phyloP scores from a whole-genome alignment of 2,797 vertebrate species.

The Macrochelys suwanniensis region DNA sequence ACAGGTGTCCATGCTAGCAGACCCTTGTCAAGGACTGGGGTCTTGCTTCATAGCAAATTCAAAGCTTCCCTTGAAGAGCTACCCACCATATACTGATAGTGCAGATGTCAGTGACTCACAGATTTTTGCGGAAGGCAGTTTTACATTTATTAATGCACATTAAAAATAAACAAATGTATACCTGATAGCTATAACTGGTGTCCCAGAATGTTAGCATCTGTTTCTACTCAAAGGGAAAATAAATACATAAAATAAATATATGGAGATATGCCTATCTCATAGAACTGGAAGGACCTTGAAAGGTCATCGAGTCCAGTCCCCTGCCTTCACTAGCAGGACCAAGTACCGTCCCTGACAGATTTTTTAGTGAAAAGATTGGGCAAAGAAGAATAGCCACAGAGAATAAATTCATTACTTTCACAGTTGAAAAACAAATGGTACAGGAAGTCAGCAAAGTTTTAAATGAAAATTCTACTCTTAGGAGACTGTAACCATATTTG shows the following conservation, averaged over 20 bases:
- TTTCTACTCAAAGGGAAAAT: not conserved
- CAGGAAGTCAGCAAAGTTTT: not conserved
- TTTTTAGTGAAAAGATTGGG: not conserved
- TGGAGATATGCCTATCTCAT: too few species aligned
- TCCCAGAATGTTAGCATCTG: not conserved
- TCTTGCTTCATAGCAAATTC: not conserved
- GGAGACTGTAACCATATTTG: not conserved
- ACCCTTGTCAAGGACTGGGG: not conserved
- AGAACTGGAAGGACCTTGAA: too few species aligned
- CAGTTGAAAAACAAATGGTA: not conserved
- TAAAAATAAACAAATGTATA: not conserved
- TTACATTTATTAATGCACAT: not conserved
- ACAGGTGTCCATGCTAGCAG: not conserved
- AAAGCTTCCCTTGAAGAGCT: not conserved
- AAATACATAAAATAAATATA: too few species aligned
- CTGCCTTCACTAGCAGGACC: too few species aligned
- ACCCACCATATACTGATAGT: not conserved
- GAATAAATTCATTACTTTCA: not conserved
- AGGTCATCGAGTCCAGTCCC: too few species aligned
- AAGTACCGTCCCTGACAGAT: too few species aligned
- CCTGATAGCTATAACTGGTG: not conserved
- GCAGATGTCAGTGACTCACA: not conserved
- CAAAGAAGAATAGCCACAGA: not conserved
- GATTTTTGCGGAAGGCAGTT: not conserved
- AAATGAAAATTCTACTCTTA: not conserved